These are phyloP conservation scores for Notocelia uddmanniana DNA, from an alignment of 2,888 invertebrate species.

Conservation along the genomic window DNA sequence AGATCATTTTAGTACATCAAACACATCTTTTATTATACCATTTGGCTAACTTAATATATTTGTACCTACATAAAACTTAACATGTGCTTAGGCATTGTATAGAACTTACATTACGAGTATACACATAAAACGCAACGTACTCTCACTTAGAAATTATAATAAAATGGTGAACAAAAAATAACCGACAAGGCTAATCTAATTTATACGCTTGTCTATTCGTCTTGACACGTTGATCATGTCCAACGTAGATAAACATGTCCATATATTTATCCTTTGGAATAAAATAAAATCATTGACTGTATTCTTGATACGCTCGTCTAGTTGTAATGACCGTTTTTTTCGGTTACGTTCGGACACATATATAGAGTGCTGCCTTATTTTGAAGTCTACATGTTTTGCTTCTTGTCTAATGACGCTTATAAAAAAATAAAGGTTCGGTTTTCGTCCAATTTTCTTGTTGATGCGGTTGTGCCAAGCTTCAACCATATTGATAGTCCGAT, in stretches of 20 bases:
- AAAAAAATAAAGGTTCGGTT: constrained; percentile 8
- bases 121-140: constrained; percentile 10
- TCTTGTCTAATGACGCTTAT: constrained; percentile 10
- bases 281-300: constrained; percentile 9
- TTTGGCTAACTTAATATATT: constrained; percentile 6
- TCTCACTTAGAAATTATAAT: not conserved
- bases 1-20: not conserved
- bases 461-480: constrained; percentile 10
- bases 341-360: constrained; percentile 2
- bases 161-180: not conserved
- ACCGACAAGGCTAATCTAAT: not conserved
- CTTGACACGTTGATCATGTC: constrained; percentile 11
- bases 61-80: constrained; percentile 1
- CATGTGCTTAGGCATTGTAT: not conserved
- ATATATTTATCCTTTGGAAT: constrained; percentile 11
- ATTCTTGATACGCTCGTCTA: constrained; percentile 9
- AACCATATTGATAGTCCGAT: constrained; percentile 11
- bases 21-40: not conserved
- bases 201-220: constrained; percentile 9
- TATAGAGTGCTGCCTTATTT: constrained; percentile 9
- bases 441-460: constrained; percentile 10
- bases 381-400: constrained; percentile 12
- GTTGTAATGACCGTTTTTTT: constrained; percentile 6
- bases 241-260: constrained; percentile 5
- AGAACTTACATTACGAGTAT: too few relatives aligned